phyloP scores from a whole-genome alignment of 1,140 invertebrate genomes.

The Tribolium madens region DNA sequence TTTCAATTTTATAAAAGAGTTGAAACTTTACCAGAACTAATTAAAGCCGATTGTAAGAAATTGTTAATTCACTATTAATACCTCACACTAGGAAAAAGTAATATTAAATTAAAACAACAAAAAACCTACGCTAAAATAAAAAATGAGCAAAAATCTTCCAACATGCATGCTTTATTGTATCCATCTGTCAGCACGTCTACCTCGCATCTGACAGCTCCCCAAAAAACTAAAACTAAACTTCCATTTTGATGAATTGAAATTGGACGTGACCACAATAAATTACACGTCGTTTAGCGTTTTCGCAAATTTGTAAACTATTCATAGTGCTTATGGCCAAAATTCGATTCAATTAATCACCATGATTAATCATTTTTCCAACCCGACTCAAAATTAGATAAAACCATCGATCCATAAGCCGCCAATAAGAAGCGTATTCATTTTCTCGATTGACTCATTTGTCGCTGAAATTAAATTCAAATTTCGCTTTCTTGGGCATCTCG shows the following conservation, averaged over 20 bases:
- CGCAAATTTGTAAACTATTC: slow-evolving; percentile 38
- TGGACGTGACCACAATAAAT: slow-evolving; percentile 19
- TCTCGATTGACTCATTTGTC: neutral
- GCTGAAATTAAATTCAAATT: slow-evolving; percentile 16
- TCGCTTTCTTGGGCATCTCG: neutral
- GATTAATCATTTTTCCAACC: slow-evolving; percentile 40
- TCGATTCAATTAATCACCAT: slow-evolving; percentile 45
- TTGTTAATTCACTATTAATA: no score
- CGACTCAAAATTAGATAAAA: slow-evolving; percentile 8
- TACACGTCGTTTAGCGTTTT: slow-evolving; percentile 39
- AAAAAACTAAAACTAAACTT: slow-evolving; percentile 25
- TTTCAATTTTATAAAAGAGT: neutral
- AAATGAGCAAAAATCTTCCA: neutral
- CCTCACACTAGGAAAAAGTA: no score
- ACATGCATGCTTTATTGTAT: neutral
- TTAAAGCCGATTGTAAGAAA: neutral
- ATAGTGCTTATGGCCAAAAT: slow-evolving; percentile 26
- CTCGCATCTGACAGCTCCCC: neutral
- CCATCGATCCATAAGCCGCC: neutral
- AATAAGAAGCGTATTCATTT: neutral
- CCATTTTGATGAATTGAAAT: slow-evolving; percentile 36
- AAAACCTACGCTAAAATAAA: neutral
- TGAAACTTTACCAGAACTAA: neutral
- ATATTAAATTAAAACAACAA: neutral
- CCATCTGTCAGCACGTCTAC: slow-evolving; percentile 12